Evolutionary conservation across 2,888 invertebrate genomes (phyloP).

Genomic region (Agrotis clavis): DNA sequence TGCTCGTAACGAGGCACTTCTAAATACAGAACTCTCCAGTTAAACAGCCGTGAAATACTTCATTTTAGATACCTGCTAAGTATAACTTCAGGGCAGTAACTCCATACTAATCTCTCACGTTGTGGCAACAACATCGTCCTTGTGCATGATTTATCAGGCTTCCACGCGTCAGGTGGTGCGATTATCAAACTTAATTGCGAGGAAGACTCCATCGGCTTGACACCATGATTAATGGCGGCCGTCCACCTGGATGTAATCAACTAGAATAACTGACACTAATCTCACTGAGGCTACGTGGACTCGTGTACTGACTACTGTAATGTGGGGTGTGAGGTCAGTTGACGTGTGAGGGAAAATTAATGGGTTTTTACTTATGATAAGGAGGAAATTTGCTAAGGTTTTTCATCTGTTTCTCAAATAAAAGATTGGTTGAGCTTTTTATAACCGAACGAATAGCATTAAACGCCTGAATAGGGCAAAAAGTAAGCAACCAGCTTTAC

Average conservation of each 20-base stretch:
- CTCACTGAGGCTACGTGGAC: conserved; percentile 19
- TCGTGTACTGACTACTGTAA: conserved; percentile 27
- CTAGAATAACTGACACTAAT: conserved; percentile 55
- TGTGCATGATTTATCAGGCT: conserved; percentile 62
- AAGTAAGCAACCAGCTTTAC: background rate
- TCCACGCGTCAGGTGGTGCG: conserved; percentile 58
- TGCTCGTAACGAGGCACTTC: background rate
- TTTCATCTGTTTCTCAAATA: background rate
- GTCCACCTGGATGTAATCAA: conserved; percentile 55
- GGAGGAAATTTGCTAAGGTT: background rate
- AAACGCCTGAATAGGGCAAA: background rate
- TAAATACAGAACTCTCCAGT: background rate
- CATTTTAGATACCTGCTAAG: conserved; percentile 20
- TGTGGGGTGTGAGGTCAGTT: conserved; percentile 29
- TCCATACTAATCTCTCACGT: conserved; percentile 28
- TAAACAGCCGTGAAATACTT: background rate
- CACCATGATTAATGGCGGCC: conserved; percentile 54
- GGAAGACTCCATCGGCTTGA: conserved; percentile 52
- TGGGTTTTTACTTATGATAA: conserved; percentile 8
- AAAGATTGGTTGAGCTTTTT: too few relatives aligned
- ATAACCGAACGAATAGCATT: too few relatives aligned
- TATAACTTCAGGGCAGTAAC: background rate
- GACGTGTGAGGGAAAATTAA: conserved; percentile 6
- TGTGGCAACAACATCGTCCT: conserved; percentile 41
- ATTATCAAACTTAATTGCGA: conserved; percentile 65